Base-by-base conservation (phyloP, 2,888 invertebrate species). In the Brassicogethes aeneus region DNA sequence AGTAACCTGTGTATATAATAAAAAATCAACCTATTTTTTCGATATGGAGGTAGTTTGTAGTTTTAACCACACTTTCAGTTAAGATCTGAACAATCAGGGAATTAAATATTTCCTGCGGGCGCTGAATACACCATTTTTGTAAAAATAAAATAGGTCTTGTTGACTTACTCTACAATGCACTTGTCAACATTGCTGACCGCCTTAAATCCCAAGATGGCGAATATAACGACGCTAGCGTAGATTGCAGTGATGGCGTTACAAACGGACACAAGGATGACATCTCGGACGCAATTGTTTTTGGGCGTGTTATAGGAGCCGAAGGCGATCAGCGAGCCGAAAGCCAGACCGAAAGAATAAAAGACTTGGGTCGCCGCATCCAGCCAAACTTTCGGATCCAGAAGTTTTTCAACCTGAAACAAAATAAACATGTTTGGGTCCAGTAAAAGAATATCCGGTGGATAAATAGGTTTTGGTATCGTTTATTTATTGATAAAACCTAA, bases 361-460 rank as follows among this genome's bases (percentile, higher is more conserved):
- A 95, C 94, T 72, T 95, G 95, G 0, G 94, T 94, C 1, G 95
- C 94, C 2, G 95, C 94, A 62, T 94, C 94, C 56, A 95, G 70
- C 95, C 95, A 95, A 1, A 94, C 93, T 3, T 82, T 87, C 0
- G 94, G 91, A 56, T 90, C 82, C 35, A 82, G 70, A 13, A 95
- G 73, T 61, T 87, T 91, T 51, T 86, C 85, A 60, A 90, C 74
- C 90, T 90, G 70, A 15, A 66, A 65, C 37, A 47, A 52, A 48
- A 40, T 37, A 29, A 15, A 29, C 31, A 39, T 10, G 10, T 23
- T n/a, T n/a, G n/a, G n/a, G n/a, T n/a, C n/a, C n/a, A n/a, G n/a
- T n/a, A n/a, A n/a, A n/a, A n/a, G n/a, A n/a, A n/a, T n/a, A n/a
- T n/a, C n/a, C n/a, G n/a, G n/a, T n/a, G n/a, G n/a, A n/a, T n/a